Base-by-base conservation (phyloP, 2,888 invertebrate genomes). In the Chromoteleia sp. region DNA sequence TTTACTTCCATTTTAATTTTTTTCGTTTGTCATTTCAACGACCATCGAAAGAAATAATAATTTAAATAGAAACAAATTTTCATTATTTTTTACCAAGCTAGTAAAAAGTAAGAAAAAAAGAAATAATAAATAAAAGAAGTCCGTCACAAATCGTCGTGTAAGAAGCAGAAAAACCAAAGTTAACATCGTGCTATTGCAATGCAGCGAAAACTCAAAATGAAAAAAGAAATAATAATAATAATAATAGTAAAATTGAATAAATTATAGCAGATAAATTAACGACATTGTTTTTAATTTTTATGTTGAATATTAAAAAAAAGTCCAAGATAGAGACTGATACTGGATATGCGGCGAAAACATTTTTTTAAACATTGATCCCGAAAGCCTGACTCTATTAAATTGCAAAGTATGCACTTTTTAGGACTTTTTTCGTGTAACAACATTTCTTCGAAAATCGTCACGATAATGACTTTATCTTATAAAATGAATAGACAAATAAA, bases 21-120 rank as follows among this genome's bases (percentile, higher is more conserved):
- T 67, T 61, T 87, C 86, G 87, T 86, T 87, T 48, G 10, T 68
- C 65, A 76, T 76, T 81, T 36, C 52, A 73, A 58, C 29, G 45
- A 75, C 19, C 67, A 68, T 78, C 48, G 14, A 48, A 71, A 58
- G 10, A 25, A 21, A 39, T 10, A 36, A 63, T 67, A 61, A 78
- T 77, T 70, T 70, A 78, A 71, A 56, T 7, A 17, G 25, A 30
- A 58, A 5, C 33, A 58, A 58, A 36, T 63, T 65, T 39, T 65
- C 68, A 80, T 79, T 80, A 63, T 82, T 79, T 73, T 82, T 68
- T 82, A 82, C 70, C 56, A 30, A 65, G 17, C 21, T 80, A 74
- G 54, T 25, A 59, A 71, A 67, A 58, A 58, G 14, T 59, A 61
- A 67, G 21, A 39, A 59, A 48, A 33, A 75, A 29, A 58, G 52